Base-by-base conservation (phyloP, 2,113 vertebrate species). In the Amia ocellicauda region DNA sequence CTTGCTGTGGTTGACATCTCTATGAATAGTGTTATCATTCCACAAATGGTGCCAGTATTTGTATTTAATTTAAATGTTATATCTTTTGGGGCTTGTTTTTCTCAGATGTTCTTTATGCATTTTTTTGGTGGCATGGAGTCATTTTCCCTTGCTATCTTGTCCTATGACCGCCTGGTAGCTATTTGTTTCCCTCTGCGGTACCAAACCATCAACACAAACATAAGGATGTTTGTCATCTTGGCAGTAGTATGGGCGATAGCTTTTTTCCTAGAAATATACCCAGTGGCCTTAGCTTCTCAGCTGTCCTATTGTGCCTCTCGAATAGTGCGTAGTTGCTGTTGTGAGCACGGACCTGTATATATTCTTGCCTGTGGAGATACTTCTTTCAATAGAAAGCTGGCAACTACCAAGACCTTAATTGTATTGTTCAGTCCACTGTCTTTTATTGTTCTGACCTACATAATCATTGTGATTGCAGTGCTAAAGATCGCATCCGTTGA, bases 21-120 rank as follows among this genome's bases (percentile, higher is more conserved):
- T 31, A 31, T 78, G 10, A 78, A 51, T 56, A 78, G 70, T 74
- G 73, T 75, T 69, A 73, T 78, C 11, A 74, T 78, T 58, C 76
- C 73, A n/a, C 73, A 78, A 41, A 75, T 78, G 73, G 62, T 78
- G 49, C 71, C 73, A 20, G 73, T 75, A 2, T 74, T 78, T 69
- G 69, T 74, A 13, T 69, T 78, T 16, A 69, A 75, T 19, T 60
- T 69, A 17, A 74, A 71, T 57, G 22, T 60, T 13, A 51, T 78
- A 22, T 61, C 73, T 13, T 78, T 76, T 65, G 66, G 41, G 24
- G n/a, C 49, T 2, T 79, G 74, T 40, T 74, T 79, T 29, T 68
- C 65, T 3, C 77, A 76, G 49, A 76, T 76, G 69, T 79, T 79
- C 66, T 76, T 76, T 19, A 45, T 79, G 41, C 74, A 79, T 60